phyloP scores from a whole-genome alignment of 2,797 vertebrate species.

The Tiaroga cobitis region DNA sequence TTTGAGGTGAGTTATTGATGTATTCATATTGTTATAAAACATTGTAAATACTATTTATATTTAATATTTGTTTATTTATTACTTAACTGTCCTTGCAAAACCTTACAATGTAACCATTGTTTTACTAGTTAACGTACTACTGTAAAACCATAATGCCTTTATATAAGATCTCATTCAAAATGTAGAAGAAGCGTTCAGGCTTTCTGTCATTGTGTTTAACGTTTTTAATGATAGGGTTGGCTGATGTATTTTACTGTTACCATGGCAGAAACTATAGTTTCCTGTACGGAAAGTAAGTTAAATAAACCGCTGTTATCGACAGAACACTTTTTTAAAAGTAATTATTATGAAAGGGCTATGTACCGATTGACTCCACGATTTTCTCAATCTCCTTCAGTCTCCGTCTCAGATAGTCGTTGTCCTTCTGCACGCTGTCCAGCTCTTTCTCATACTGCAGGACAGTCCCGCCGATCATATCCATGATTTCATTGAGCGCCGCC shows the following conservation, averaged over 20 bases:
- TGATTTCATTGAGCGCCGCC: conserved; percentile 46
- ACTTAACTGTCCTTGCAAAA: background rate
- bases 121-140: background rate
- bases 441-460: conserved; percentile 45
- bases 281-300: background rate
- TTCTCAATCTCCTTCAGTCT: conserved; percentile 41
- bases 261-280: background rate
- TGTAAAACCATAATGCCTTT: background rate
- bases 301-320: background rate
- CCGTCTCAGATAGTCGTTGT: conserved; percentile 42
- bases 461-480: conserved; percentile 47
- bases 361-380: conserved; percentile 39
- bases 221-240: background rate
- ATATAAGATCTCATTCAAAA: background rate
- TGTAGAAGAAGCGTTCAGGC: background rate
- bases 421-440: conserved; percentile 38
- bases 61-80: background rate
- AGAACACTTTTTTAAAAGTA: too few relatives aligned
- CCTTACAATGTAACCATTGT: background rate
- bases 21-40: background rate
- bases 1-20: background rate
- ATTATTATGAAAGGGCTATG: background rate
- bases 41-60: background rate
- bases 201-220: background rate
- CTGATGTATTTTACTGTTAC: background rate